Conservation (phyloP, 2,888 invertebrate species). For the Didymodactylos carnosus region DNA sequence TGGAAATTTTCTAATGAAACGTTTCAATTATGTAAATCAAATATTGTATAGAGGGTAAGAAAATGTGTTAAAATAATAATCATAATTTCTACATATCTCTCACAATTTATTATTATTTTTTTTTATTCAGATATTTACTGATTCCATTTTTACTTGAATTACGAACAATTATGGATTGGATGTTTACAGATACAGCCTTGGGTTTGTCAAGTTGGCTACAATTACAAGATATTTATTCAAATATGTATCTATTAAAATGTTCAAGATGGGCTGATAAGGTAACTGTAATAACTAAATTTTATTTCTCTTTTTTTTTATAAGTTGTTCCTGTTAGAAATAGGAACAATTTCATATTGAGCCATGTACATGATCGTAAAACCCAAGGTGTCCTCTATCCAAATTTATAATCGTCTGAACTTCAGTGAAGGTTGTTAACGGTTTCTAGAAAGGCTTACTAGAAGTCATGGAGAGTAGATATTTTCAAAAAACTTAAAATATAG, state of each 20-base stretch:
- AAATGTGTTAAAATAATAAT: background rate
- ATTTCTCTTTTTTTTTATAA: too few relatives aligned
- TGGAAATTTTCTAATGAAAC: slow-evolving; percentile 91
- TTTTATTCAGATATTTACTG: slow-evolving; percentile 57
- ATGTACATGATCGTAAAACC: too few relatives aligned
- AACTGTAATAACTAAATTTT: background rate
- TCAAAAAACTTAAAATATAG: too few relatives aligned
- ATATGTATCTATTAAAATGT: slow-evolving; percentile 69
- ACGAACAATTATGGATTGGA: slow-evolving; percentile 94
- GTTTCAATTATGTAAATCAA: slow-evolving; percentile 76
- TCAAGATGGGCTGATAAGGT: slow-evolving; percentile 41
- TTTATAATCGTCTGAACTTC: too few relatives aligned
- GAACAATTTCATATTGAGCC: too few relatives aligned
- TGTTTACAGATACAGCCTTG: slow-evolving; percentile 98
- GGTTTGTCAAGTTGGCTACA: slow-evolving; percentile 93
- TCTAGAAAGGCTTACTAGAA: background rate
- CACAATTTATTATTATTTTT: too few relatives aligned
- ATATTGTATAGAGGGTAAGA: slow-evolving; percentile 68
- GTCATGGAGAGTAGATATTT: background rate
- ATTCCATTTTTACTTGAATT: slow-evolving; percentile 91
- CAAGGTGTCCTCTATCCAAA: too few relatives aligned
- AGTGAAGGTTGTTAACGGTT: background rate
- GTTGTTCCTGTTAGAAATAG: too few relatives aligned
- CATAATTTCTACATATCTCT: background rate
- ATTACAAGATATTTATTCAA: slow-evolving; percentile 96